These are phyloP conservation scores for Theocolax elegans DNA, from an alignment of 1,140 invertebrate species.

Conservation along the genomic window DNA sequence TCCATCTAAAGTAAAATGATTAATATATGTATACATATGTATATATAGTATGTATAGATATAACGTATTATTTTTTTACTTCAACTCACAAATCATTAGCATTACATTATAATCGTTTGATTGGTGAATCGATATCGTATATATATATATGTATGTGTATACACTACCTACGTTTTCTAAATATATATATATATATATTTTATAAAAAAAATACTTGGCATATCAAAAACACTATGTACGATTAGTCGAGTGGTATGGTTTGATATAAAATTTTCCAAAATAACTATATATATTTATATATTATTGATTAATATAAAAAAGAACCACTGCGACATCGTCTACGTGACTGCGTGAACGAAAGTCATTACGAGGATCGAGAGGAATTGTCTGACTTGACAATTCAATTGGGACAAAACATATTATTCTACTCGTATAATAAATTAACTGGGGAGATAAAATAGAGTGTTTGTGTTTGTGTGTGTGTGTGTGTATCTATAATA, in stretches of 20 bases:
- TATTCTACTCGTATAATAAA: slow-evolving; percentile 29
- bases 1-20: too few species aligned
- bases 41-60: too few species aligned
- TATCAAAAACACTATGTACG: slow-evolving; percentile 10
- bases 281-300: background rate
- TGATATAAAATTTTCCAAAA: slow-evolving; percentile 3
- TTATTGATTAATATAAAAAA: background rate
- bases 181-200: too few species aligned
- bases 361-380: slow-evolving; percentile 4
- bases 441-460: background rate
- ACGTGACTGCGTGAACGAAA: slow-evolving; percentile 1
- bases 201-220: too few species aligned
- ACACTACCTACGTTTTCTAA: too few species aligned
- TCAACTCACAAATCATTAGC: background rate
- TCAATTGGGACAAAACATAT: slow-evolving; percentile 2
- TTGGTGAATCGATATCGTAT: slow-evolving; percentile 19
- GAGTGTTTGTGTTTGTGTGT: too few species aligned
- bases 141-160: background rate
- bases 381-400: slow-evolving; percentile 8
- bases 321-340: slow-evolving; percentile 35
- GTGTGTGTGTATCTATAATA: too few species aligned
- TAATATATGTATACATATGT: too few species aligned
- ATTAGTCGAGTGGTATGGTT: slow-evolving; percentile 13
- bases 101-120: background rate
- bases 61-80: too few species aligned